Percentiles rank a stretch among this genome's conserved stretches.
Conservation (phyloP, 1,140 invertebrate genomes). For the Calliopsis andreniformis region DNA sequence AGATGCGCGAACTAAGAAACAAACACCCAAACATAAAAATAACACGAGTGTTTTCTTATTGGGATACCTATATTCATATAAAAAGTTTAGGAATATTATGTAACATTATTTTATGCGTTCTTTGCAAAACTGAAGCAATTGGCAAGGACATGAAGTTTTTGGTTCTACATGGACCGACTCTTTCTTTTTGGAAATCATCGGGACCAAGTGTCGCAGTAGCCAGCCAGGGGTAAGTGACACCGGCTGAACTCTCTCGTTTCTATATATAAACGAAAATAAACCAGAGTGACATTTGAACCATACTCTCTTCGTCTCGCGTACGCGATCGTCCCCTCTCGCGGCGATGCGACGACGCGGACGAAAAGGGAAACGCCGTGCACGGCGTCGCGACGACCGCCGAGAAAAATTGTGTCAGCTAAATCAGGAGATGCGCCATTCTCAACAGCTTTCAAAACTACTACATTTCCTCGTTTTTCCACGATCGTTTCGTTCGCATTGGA, state of each 20-base stretch:
- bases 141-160: no score
- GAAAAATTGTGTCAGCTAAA: conserved; percentile 70
- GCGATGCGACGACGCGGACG: conserved; percentile 21
- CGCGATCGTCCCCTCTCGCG: conserved; percentile 40
- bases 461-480: neutral
- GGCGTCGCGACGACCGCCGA: conserved; percentile 55
- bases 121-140: no score
- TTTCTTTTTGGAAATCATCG: conserved; percentile 64
- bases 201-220: conserved; percentile 49
- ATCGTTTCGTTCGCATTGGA: conserved; percentile 10
- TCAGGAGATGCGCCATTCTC: conserved; percentile 46
- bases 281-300: conserved; percentile 75
- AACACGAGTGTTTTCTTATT: no score
- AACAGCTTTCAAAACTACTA: conserved; percentile 38
- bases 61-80: neutral
- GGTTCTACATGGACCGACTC: no score
- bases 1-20: no score
- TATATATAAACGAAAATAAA: conserved; percentile 81
- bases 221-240: conserved; percentile 78
- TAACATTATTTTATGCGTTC: no score
- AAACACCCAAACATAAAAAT: no score
- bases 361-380: conserved; percentile 60
- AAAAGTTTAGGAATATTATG: no score
- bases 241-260: conserved; percentile 77
- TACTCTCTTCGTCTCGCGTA: conserved; percentile 46